A percentile compares a stretch with the other conserved stretches of the same genome.
These are phyloP conservation scores for Boulengeromyrus knoepffleri DNA, from an alignment of 2,113 vertebrate genomes.

Conservation along the genomic window DNA sequence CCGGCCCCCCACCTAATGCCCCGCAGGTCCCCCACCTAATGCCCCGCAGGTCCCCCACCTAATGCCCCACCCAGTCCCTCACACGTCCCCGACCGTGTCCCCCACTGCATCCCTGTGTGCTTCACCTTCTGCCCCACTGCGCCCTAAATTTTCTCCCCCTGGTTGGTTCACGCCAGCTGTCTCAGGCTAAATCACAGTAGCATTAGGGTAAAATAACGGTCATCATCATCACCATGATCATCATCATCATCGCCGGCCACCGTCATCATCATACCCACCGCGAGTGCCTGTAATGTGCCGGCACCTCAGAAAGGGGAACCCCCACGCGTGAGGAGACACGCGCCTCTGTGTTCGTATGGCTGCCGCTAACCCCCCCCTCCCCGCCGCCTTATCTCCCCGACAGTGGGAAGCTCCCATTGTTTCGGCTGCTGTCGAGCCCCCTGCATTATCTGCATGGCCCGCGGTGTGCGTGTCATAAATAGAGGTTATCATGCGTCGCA, in stretches of 20 bases:
- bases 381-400: conserved; percentile 24
- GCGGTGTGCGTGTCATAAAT: conserved; percentile 59
- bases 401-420: conserved; percentile 25
- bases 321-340: not conserved
- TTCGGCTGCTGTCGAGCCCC: conserved; percentile 21
- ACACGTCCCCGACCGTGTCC: not conserved
- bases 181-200: not conserved
- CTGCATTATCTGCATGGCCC: conserved; percentile 55
- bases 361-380: not conserved
- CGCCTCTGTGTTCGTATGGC: conserved; percentile 13
- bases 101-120: not conserved
- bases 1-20: not conserved
- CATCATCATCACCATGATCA: not conserved
- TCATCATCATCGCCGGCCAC: not conserved
- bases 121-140: not conserved
- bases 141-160: not conserved
- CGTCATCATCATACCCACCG: not conserved
- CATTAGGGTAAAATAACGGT: not conserved
- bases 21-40: not conserved
- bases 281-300: not conserved
- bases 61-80: not conserved
- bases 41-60: not conserved
- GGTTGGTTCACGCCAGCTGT: not conserved
- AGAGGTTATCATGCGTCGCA: conserved; percentile 62
- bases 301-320: not conserved